Evolutionary conservation across 2,113 vertebrate species (phyloP), one percentile per base, ranked within the genome.

Genomic region (Mustela lutreola): DNA sequence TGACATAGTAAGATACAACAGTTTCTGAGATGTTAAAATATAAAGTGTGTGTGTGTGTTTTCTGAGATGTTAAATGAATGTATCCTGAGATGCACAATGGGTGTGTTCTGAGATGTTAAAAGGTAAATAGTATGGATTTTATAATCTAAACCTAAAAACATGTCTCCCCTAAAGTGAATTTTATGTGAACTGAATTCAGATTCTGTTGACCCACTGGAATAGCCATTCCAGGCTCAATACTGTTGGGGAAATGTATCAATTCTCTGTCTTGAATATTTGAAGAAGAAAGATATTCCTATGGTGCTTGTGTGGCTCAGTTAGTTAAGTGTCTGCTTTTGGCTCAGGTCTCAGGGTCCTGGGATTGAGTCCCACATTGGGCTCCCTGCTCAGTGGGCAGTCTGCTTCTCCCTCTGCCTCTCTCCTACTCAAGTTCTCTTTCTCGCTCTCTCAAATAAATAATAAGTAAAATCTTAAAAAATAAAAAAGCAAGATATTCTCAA

Each of bases 191-290:
- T 73, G 39, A 94, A 94, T 58, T 76, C 24, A 60, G 28, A 83
- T 18, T 92, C 10, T 50, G 28, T 19, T n/a, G 70, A 84, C 26
- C 79, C 24, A 76, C 3, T 71, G 21, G 79, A 87, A 96, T 31
- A 75, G 65, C 31, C 10, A 84, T n/a, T 31, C 3, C 0, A n/a
- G 36, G 4, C 11, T 91, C 33, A 83, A 19, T 39, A 53, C 90
- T 84, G 87, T 36, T n/a, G 28, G 21, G 21, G 33, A 97, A 60
- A 71, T 58, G 36, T 45, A 60, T 73, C 88, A 88, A 81, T 96
- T 86, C 16, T 90, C 33, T 94, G 26, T 22, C 12, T 93, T 82
- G 33, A 36, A 91, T 31, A 42, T 1, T 14, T 84, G 50, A 88
- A 95, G 71, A 82, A 95, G 48, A 65, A 65, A 67, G 31, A 33